phyloP scores from a whole-genome alignment of 2,113 vertebrate genomes.

The Sterna hirundo region DNA sequence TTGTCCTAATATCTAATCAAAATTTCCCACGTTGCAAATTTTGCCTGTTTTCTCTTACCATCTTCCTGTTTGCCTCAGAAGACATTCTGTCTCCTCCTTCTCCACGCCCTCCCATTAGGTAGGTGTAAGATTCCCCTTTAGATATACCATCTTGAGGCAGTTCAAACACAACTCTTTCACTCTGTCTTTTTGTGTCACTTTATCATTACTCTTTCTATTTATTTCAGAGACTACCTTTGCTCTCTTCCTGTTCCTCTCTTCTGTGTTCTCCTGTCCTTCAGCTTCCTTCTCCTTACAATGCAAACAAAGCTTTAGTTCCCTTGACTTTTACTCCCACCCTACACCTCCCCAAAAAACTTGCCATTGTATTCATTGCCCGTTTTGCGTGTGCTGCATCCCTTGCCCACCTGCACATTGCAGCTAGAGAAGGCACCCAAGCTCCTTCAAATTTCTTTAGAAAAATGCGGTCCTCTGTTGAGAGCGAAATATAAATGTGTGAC shows the following conservation, averaged over 20 bases:
- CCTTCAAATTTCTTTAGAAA: not conserved
- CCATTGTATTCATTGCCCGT: not conserved
- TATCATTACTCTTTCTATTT: not conserved
- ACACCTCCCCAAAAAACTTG: not conserved
- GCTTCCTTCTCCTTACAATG: not conserved
- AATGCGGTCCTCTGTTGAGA: not conserved
- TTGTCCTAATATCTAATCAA: not conserved
- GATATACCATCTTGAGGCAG: not conserved
- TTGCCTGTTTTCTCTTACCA: not conserved
- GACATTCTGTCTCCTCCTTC: not conserved
- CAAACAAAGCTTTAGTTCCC: not conserved
- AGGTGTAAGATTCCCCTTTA: not conserved
- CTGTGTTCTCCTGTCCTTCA: not conserved
- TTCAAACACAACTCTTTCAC: not conserved
- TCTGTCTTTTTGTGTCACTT: not conserved
- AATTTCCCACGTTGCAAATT: not conserved
- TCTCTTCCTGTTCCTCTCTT: not conserved
- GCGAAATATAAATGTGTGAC: not conserved
- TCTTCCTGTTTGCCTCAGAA: not conserved
- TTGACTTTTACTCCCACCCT: not conserved
- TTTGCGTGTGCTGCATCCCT: not conserved
- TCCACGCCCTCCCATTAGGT: not conserved
- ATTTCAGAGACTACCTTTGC: not conserved
- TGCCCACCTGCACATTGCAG: not conserved
- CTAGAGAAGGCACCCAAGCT: not conserved